Evolutionary conservation across 2,113 vertebrate genomes (phyloP), one percentile per base, ranked within the genome.

Genomic region (Sturnira hondurensis): DNA sequence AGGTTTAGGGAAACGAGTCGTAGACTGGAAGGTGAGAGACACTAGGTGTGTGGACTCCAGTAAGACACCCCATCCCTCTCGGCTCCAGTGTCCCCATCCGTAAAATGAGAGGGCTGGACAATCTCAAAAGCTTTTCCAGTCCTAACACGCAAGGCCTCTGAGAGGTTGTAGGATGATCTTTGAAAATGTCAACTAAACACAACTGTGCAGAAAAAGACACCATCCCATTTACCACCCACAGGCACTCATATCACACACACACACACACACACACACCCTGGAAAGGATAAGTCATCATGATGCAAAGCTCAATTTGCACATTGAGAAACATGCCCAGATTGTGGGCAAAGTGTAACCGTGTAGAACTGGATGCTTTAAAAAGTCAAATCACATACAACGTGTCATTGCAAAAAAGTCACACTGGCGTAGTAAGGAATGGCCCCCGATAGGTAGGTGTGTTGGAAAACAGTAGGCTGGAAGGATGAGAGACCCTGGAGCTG

Each of bases 141-240:
- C 88, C 80, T 89, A 74, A 70, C 14, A 73, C n/a, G 67, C n/a
- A 78, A 68, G 63, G 68, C 38, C n/a, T 86, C 19, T 36, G 17
- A 61, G 36, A 56, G 43, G 50, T 38, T 71, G 24, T 3, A 86
- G 31, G 52, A 86, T 63, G 11, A 80, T 38, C 65, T 92, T 92
- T 76, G 76, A 92, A 95, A 92, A 81, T 78, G 3, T 89, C 63
- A 86, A 2, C 38, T 73, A 67, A 96, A 87, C 26, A 87, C 33
- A 88, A 68, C n/a, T n/a, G 85, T 26, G 73, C n/a, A 52, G 28
- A 68, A 93, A 85, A 56, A 67, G 3, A 10, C 36, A 31, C 2
- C 11, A 56, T 43, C 43, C 50, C 43, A 52, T 38, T 86, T 90
- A 68, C 17, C 26, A 87, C 76, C 33, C 81, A 91, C 31, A 65